These are phyloP conservation scores for Cirrhinus molitorella DNA, from an alignment of 2,797 vertebrate genomes.

Conservation along the genomic window DNA sequence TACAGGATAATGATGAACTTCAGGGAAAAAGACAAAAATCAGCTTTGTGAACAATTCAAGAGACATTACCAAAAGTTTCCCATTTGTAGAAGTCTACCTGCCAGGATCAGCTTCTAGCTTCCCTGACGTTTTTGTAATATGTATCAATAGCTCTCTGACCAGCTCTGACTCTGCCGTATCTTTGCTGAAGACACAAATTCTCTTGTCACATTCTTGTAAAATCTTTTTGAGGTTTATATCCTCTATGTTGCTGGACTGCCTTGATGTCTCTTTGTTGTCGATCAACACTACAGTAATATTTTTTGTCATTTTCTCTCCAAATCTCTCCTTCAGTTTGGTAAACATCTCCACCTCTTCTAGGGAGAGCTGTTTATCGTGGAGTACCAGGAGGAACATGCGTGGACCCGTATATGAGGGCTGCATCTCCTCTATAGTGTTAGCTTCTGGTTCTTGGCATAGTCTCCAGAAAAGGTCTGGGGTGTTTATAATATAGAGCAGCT, in stretches of 20 bases:
- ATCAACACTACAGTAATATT: conserved; percentile 14
- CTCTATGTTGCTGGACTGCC: neutral
- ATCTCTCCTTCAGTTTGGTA: conserved; percentile 12
- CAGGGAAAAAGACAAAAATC: neutral
- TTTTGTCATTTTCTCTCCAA: neutral
- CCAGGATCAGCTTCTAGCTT: neutral
- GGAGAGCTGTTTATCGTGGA: neutral
- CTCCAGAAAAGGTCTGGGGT: conserved; percentile 36
- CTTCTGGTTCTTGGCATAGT: neutral
- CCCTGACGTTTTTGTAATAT: neutral
- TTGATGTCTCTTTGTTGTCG: neutral
- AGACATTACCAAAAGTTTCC: neutral
- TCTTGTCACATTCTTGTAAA: neutral
- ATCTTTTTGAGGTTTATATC: neutral
- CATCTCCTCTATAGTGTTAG: neutral
- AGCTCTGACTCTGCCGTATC: neutral
- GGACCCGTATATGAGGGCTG: neutral
- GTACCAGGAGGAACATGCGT: conserved; percentile 28
- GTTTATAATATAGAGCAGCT: conserved; percentile 21
- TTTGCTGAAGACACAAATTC: conserved; percentile 9
- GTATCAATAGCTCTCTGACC: conserved; percentile 5
- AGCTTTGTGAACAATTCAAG: neutral
- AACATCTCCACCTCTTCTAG: conserved; percentile 19
- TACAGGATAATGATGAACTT: neutral
- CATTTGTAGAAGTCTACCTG: conserved; percentile 1